phyloP scores from a whole-genome alignment of 2,888 invertebrate species.

The Pandemis heparana region DNA sequence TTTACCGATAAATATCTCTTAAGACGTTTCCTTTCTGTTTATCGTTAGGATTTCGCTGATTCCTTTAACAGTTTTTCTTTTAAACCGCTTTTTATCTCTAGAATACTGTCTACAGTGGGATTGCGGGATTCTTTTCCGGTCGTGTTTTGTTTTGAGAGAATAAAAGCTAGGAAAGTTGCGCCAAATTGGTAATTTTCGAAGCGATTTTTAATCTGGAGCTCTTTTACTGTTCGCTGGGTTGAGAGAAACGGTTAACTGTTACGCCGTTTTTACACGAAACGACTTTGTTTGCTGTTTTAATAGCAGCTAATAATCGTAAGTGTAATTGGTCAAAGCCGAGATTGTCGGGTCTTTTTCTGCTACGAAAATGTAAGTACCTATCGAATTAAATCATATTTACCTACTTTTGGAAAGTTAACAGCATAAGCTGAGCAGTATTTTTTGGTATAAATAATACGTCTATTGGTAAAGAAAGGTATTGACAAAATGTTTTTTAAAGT shows the following conservation, averaged over 20 bases:
- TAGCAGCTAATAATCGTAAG: not conserved
- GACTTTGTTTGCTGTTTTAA: conserved; percentile 4
- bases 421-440: too few relatives aligned
- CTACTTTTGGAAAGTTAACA: not conserved
- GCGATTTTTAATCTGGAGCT: conserved; percentile 35
- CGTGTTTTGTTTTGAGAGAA: conserved; percentile 37
- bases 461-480: too few relatives aligned
- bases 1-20: conserved; percentile 48
- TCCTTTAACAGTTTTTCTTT: conserved; percentile 76
- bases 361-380: not conserved
- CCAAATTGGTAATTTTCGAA: conserved; percentile 37
- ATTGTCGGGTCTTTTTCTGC: not conserved
- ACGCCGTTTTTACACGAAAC: conserved; percentile 7
- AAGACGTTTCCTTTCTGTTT: conserved; percentile 78
- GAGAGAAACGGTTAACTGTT: conserved; percentile 12
- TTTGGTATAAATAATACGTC: too few relatives aligned
- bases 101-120: conserved; percentile 34
- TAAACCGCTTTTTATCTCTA: conserved; percentile 65
- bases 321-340: not conserved
- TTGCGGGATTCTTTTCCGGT: conserved; percentile 28
- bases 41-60: conserved; percentile 79
- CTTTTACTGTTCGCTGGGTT: conserved; percentile 18
- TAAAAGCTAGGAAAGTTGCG: conserved; percentile 28
- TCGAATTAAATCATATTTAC: not conserved
- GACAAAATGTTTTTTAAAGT: too few relatives aligned